These are phyloP conservation scores for Leptopterna dolabrata DNA, from an alignment of 2,888 invertebrate genomes.

Conservation along the genomic window DNA sequence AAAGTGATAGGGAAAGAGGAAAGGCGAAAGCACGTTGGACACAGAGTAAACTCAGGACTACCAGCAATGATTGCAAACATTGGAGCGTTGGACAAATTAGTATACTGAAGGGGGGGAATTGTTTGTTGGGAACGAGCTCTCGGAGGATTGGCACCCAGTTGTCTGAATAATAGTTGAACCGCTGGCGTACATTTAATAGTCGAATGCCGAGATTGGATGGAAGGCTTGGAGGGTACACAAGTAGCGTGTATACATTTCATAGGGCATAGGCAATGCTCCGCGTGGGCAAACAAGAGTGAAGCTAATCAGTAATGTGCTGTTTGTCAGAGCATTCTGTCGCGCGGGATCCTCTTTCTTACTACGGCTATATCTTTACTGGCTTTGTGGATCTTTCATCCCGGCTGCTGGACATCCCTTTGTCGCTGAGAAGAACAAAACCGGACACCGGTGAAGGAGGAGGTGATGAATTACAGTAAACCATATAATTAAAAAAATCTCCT, in stretches of 20 bases:
- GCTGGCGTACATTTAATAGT: conserved; percentile 51
- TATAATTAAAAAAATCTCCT: too few species aligned
- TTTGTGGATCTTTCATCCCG: neutral
- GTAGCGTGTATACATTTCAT: conserved; percentile 50
- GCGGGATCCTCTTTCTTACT: conserved; percentile 47
- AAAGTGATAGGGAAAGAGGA: conserved; percentile 53
- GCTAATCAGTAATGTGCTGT: conserved; percentile 54
- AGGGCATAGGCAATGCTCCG: conserved; percentile 30
- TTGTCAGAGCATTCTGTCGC: conserved; percentile 24
- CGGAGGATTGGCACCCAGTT: conserved; percentile 52
- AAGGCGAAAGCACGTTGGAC: conserved; percentile 39
- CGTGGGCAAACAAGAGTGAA: conserved; percentile 23
- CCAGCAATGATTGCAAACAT: conserved; percentile 53
- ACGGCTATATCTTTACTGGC: conserved; percentile 8
- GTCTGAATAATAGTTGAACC: conserved; percentile 55
- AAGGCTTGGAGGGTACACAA: conserved; percentile 48
- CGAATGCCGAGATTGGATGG: conserved; percentile 52
- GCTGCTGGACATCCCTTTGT: too few species aligned
- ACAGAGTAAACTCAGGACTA: conserved; percentile 38
- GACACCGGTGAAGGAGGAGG: too few species aligned
- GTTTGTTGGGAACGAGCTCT: conserved; percentile 52
- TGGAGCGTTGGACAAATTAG: conserved; percentile 52
- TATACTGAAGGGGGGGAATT: conserved; percentile 43
- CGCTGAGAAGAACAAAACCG: too few species aligned
- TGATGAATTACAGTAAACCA: too few species aligned